A percentile compares a stretch with the other conserved stretches of the same genome.
Evolutionary conservation across 2,888 invertebrate species (phyloP).

Genomic region (Torymus aiolomorphi): DNA sequence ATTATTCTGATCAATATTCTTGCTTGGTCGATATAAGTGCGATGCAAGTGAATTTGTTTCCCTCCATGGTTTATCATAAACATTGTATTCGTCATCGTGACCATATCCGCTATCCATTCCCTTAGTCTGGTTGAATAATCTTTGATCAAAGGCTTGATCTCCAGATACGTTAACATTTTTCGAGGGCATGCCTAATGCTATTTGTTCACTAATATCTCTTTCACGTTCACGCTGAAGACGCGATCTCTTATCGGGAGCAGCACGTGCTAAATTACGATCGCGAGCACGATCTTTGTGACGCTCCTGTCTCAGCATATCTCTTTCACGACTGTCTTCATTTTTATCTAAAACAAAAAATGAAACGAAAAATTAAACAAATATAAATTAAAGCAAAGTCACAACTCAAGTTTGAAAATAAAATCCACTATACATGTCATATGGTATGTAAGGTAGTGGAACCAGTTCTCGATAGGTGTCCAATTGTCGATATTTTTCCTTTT

Average conservation of each 20-base stretch:
- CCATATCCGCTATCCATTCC: conserved; percentile 97
- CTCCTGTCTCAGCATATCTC: conserved; percentile 91
- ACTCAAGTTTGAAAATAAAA: too few species aligned
- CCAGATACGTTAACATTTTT: conserved; percentile 81
- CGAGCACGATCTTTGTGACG: conserved; percentile 93
- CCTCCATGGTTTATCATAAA: conserved; percentile 99
- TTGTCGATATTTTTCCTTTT: too few species aligned
- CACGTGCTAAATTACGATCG: conserved; percentile 93
- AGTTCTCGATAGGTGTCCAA: too few species aligned
- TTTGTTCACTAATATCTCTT: conserved; percentile 98
- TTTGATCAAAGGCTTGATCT: conserved; percentile 94
- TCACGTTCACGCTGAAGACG: conserved; percentile 93
- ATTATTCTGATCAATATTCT: conserved; percentile 91
- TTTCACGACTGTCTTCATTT: conserved; percentile 86
- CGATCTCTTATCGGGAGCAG: conserved; percentile 95
- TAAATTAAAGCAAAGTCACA: too few species aligned
- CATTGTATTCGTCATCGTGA: conserved; percentile 98
- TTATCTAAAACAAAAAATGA: conserved; percentile 72
- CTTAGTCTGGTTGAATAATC: conserved; percentile 94
- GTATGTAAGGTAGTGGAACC: too few species aligned
- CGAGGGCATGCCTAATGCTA: conserved; percentile 96
- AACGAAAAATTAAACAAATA: too few species aligned
- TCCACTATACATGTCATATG: too few species aligned
- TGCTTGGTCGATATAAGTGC: conserved; percentile 92
- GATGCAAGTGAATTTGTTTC: conserved; percentile 90